phyloP scores from a whole-genome alignment of 2,888 invertebrate genomes.

The Drosophila kokeensis region DNA sequence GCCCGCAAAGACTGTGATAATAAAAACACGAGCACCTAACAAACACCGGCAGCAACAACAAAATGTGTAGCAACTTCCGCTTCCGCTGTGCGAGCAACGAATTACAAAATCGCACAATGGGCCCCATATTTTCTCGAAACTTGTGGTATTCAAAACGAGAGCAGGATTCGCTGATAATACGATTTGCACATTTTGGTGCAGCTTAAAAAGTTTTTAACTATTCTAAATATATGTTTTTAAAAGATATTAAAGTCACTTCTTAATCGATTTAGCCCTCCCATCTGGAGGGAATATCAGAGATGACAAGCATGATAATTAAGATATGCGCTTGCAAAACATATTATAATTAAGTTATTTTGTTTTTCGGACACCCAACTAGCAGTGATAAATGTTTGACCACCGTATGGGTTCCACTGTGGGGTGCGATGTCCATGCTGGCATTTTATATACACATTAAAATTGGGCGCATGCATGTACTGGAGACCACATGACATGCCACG shows the following conservation, averaged over 20 bases:
- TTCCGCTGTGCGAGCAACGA: conserved; percentile 52
- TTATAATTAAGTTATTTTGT: neutral
- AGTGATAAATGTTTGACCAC: neutral
- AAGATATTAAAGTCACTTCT: neutral
- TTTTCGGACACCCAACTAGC: neutral
- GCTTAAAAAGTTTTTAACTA: neutral
- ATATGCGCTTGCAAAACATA: neutral
- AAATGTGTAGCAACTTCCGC: conserved; percentile 70
- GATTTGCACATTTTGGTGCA: neutral
- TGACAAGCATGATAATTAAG: neutral
- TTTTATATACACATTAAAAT: conserved; percentile 63
- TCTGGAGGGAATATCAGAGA: neutral
- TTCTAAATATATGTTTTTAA: neutral
- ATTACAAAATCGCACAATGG: conserved; percentile 43
- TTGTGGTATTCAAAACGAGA: neutral
- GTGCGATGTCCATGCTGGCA: conserved; percentile 44
- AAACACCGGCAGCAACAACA: conserved; percentile 45
- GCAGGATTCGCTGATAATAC: neutral
- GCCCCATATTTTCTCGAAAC: conserved; percentile 26
- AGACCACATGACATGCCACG: conserved; percentile 57
- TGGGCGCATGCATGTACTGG: conserved; percentile 55
- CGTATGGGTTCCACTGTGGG: conserved; percentile 12
- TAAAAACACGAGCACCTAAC: conserved; percentile 70
- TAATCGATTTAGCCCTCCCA: neutral
- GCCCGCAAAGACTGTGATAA: conserved; percentile 63